These are phyloP conservation scores for Esox niger DNA, from an alignment of 2,113 vertebrate species.

Conservation along the genomic window DNA sequence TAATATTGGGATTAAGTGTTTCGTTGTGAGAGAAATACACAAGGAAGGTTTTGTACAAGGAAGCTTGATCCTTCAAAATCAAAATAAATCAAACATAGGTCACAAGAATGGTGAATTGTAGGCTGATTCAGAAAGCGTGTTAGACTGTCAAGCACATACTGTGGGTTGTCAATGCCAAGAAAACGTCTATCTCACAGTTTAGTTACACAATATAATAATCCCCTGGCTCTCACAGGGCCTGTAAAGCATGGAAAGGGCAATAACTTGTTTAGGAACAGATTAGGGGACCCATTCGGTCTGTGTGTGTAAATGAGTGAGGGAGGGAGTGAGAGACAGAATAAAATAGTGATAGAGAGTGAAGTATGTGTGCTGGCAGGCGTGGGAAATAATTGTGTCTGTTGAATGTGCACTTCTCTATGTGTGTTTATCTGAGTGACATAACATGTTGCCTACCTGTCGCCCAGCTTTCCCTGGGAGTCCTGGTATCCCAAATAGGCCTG, in stretches of 20 bases:
- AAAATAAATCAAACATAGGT: neutral
- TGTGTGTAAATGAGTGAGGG: neutral
- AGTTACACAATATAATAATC: slow-evolving; percentile 25
- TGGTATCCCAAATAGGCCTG: slow-evolving; percentile 78
- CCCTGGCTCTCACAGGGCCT: slow-evolving; percentile 5
- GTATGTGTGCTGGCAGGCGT: neutral
- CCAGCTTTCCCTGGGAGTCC: slow-evolving; percentile 80
- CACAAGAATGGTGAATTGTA: neutral
- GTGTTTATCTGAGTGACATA: slow-evolving; percentile 22
- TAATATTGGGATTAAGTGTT: neutral
- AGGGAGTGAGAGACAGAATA: neutral
- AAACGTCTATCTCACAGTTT: slow-evolving; percentile 7
- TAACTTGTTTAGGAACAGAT: slow-evolving; percentile 3
- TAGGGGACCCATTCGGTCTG: neutral
- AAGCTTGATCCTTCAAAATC: slow-evolving; percentile 3
- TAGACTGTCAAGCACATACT: slow-evolving; percentile 19
- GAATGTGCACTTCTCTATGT: neutral
- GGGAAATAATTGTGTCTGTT: neutral
- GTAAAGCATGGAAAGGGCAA: slow-evolving; percentile 1
- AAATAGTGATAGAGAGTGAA: too few relatives aligned
- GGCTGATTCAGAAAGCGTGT: slow-evolving; percentile 14
- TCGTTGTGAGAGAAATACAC: neutral
- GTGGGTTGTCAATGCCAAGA: neutral
- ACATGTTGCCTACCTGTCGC: slow-evolving; percentile 65
- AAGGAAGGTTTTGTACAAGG: neutral